Conservation (phyloP, 2,113 vertebrate species). For the Cairina moschata region DNA sequence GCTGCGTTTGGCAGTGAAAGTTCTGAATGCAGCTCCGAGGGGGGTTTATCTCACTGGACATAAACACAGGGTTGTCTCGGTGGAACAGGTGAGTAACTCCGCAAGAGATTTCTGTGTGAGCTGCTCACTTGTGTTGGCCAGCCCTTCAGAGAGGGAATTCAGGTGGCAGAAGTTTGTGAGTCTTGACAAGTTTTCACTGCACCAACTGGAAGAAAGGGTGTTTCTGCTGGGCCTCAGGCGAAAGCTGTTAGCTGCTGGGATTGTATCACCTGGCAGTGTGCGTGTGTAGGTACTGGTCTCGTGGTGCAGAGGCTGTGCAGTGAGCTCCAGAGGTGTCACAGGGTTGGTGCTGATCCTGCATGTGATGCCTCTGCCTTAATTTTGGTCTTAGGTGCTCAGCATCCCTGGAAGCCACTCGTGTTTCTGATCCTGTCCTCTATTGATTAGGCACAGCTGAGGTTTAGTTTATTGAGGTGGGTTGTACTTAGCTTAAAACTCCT, state of each 20-base stretch:
- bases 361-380: background rate
- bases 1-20: constrained; percentile 26
- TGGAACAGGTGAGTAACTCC: constrained; percentile 31
- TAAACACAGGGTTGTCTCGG: background rate
- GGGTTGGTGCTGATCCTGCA: background rate
- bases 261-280: background rate
- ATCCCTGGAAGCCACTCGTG: background rate
- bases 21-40: background rate
- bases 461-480: background rate
- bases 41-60: background rate
- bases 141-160: background rate
- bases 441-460: background rate
- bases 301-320: background rate
- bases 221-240: background rate
- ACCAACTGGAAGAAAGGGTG: background rate
- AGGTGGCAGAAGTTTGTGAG: background rate
- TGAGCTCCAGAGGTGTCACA: accelerated
- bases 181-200: background rate
- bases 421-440: background rate
- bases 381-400: background rate
- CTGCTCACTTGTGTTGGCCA: background rate
- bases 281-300: background rate
- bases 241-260: background rate
- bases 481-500: background rate
- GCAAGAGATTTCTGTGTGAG: background rate